Percentiles rank a stretch among this genome's conserved stretches.
Evolutionary conservation across 1,140 invertebrate genomes (phyloP).

Genomic region (Heliconius hewitsoni): DNA sequence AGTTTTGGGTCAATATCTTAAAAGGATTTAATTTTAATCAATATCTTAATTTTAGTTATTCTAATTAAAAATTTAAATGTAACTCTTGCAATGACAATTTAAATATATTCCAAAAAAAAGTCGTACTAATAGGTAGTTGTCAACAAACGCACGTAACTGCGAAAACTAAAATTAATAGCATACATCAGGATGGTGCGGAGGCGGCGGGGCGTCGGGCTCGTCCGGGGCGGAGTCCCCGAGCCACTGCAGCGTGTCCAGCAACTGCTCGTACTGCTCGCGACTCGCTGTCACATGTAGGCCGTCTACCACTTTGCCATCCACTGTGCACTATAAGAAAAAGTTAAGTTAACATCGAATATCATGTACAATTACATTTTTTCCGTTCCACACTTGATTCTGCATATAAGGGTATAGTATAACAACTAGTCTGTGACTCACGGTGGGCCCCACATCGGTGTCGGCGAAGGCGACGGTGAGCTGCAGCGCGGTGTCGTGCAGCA

Average conservation of each 20-base stretch:
- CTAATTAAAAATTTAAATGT: too few species aligned
- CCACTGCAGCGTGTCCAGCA: slow-evolving; percentile 88
- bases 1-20: too few species aligned
- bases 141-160: too few species aligned
- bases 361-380: too few species aligned
- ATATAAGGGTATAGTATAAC: too few species aligned
- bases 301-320: slow-evolving; percentile 91
- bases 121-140: too few species aligned
- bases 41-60: too few species aligned
- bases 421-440: slow-evolving; percentile 20
- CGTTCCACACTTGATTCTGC: too few species aligned
- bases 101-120: too few species aligned
- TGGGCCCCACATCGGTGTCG: slow-evolving; percentile 53
- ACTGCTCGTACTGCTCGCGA: slow-evolving; percentile 93
- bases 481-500: slow-evolving; percentile 91
- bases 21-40: too few species aligned
- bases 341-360: too few species aligned
- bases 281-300: slow-evolving; percentile 92
- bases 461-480: slow-evolving; percentile 83
- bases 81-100: too few species aligned
- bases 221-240: slow-evolving; percentile 47
- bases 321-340: slow-evolving; percentile 68
- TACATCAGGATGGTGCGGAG: slow-evolving; percentile 13
- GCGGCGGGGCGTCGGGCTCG: slow-evolving; percentile 28
- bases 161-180: not conserved